Evolutionary conservation across 1,140 invertebrate species (phyloP), one percentile per base, ranked within the genome.

Genomic region (Augochlora pura): DNA sequence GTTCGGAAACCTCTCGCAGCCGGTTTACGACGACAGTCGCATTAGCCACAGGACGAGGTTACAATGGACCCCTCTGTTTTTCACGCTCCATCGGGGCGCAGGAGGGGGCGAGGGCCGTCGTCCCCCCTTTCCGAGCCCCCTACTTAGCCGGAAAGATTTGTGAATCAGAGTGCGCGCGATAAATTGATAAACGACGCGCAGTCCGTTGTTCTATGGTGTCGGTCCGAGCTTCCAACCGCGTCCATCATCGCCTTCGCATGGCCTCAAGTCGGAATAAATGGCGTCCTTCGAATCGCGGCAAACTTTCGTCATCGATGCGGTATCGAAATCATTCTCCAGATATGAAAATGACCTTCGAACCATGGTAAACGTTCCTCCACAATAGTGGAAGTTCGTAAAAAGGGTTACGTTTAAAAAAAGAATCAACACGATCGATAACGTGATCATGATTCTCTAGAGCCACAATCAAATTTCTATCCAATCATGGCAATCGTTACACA

Each of bases 31-130:
- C 84, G 86, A 88, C 86, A 88, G 84, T 87, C 81, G 86, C 86
- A 88, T 88, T 88, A 88, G 87, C 87, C 87, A 88, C 87, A 88
- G 86, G 79, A 85, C 81, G 84, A 88, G 80, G 75, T 85, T 86
- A 88, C 87, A 88, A 88, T 88, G 80, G 87, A 87, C 86, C 85
- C 85, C 86, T 88, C 81, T 87, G 81, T 87, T 87, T 87, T 88
- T 85, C 86, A 87, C 86, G 86, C 86, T 81, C 81, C 75, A 84
- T 87, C 85, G 68, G 78, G 81, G 65, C 46, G 66, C 49, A 62
- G 52, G 5, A 54, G 69, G 69, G 77, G 70, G 18, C 49, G 4
- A 12, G 16, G 14, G 14, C 49, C n/a, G 70, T 77, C 85, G 78
- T 73, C 70, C 60, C 64, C 73, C 57, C 16, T 54, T 77, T 57